phyloP scores from a whole-genome alignment of 37 sponge, comb jelly and placozoan species.

The Cliona cf. orientalis region DNA sequence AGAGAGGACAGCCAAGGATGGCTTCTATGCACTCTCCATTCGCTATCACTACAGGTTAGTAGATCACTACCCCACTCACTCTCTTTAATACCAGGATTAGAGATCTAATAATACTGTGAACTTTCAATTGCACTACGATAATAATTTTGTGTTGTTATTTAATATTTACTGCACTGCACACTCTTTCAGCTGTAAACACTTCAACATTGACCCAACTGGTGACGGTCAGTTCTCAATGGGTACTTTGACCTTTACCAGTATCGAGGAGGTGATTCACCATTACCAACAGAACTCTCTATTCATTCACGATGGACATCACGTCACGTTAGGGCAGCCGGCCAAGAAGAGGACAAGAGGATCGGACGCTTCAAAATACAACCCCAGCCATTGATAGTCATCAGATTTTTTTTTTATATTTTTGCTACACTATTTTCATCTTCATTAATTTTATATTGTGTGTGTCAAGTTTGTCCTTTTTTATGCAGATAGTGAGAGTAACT shows the following conservation, averaged over 20 bases:
- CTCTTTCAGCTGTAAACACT: slow-evolving; percentile 64
- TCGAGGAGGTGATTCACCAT: slow-evolving; percentile 62
- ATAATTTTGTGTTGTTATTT: neutral
- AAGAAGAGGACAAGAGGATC: slow-evolving; percentile 30
- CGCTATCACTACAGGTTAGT: slow-evolving; percentile 77
- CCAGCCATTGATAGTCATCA: too few species aligned
- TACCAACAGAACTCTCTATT: slow-evolving; percentile 83
- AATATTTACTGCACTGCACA: neutral
- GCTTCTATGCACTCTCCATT: slow-evolving; percentile 83
- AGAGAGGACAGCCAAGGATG: slow-evolving; percentile 67
- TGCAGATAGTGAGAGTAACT: too few species aligned
- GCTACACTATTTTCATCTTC: neutral
- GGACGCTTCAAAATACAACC: slow-evolving; percentile 24
- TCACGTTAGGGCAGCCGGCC: slow-evolving; percentile 56
- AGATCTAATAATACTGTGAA: too few species aligned
- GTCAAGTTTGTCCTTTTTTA: too few species aligned
- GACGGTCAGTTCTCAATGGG: slow-evolving; percentile 69
- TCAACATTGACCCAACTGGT: slow-evolving; percentile 81
- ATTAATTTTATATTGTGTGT: neutral
- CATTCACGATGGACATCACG: slow-evolving; percentile 61
- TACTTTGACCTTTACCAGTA: slow-evolving; percentile 41
- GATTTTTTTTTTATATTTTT: too few species aligned
- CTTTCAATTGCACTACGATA: too few species aligned
- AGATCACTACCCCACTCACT: neutral
- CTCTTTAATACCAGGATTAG: too few species aligned